Evolutionary conservation across 2,113 vertebrate genomes (phyloP), one percentile per base, ranked within the genome.

Genomic region (Saguinus midas): DNA sequence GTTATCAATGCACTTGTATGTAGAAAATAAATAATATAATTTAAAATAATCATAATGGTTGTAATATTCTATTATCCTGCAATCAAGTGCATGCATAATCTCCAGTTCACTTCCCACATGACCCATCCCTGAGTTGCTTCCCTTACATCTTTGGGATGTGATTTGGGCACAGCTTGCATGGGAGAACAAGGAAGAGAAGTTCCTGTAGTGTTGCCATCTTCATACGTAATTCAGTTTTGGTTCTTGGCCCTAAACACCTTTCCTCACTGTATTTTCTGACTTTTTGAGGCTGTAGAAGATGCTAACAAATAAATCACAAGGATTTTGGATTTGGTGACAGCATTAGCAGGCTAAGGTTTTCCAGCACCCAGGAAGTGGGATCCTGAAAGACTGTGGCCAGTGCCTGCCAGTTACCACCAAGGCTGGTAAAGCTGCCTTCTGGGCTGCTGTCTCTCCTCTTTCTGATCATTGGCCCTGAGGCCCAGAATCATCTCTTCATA

Each of bases 261-360:
- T 91, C 91, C 6, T 16, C 14, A 23, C 43, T n/a, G 35, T 79
- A 25, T 37, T 64, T 48, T 93, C 29, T 89, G 78, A 61, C 73
- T 80, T 57, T 72, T 79, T 70, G 37, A 91, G 89, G 91, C n/a
- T 57, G 20, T 37, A 83, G 73, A 87, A 97, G 35, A 73, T 90
- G 40, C 84, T 82, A 90, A 57, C 27, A 21, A 75, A 83, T 58
- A 82, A 12, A 82, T 23, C 50, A 4, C 57, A 52, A 55, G 81
- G 85, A 94, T 88, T 94, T 18, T 0, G 11, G 45, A 75, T 29
- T 85, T 4, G 1, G 32, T n/a, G 52, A 85, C 20, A 40, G 91
- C 83, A 81, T 78, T 14, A 29, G 27, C 23, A 17, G 68, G 35
- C 1, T n/a, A 52, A 70, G 29, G 35, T 37, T 20, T 37, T 75